phyloP scores from a whole-genome alignment of 1,140 invertebrate genomes.

The Drosophila elegans region DNA sequence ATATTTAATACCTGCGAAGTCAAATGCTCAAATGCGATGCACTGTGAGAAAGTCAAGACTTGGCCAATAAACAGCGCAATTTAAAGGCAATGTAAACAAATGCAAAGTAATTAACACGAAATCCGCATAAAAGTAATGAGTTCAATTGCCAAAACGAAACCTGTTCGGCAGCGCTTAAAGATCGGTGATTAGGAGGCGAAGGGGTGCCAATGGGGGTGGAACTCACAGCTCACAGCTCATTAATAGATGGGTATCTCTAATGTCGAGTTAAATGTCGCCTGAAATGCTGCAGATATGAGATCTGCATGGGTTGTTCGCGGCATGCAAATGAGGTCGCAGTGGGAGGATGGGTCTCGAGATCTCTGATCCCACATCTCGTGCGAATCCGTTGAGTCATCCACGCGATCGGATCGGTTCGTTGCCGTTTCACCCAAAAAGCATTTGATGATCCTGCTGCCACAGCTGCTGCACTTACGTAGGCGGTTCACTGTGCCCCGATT shows the following conservation, averaged over 20 bases:
- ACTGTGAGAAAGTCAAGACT: slow-evolving; percentile 67
- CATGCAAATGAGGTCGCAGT: slow-evolving; percentile 35
- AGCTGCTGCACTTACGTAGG: slow-evolving; percentile 53
- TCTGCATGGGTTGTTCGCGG: slow-evolving; percentile 21
- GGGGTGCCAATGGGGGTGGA: slow-evolving; percentile 1
- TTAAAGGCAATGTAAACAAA: slow-evolving; percentile 80
- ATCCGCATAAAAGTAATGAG: slow-evolving; percentile 78
- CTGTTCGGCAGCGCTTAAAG: slow-evolving; percentile 23
- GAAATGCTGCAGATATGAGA: slow-evolving; percentile 51
- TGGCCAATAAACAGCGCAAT: slow-evolving; percentile 61
- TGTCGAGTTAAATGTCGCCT: slow-evolving; percentile 62
- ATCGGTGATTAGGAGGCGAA: background rate
- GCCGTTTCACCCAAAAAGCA: slow-evolving; percentile 64
- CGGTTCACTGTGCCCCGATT: slow-evolving; percentile 57
- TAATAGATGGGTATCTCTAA: slow-evolving; percentile 66
- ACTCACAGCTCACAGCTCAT: slow-evolving; percentile 75
- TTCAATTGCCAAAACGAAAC: slow-evolving; percentile 71
- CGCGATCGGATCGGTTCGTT: slow-evolving; percentile 54
- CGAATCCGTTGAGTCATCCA: slow-evolving; percentile 19
- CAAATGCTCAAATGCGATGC: slow-evolving; percentile 30
- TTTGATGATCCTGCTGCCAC: slow-evolving; percentile 29
- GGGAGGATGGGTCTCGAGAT: slow-evolving; percentile 25
- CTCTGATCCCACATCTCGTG: slow-evolving; percentile 14
- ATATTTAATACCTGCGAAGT: slow-evolving; percentile 43
- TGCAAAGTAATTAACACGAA: slow-evolving; percentile 76